phyloP scores from a whole-genome alignment of 92 coral and sea anemone genomes.

The Meandrina meandrites region DNA sequence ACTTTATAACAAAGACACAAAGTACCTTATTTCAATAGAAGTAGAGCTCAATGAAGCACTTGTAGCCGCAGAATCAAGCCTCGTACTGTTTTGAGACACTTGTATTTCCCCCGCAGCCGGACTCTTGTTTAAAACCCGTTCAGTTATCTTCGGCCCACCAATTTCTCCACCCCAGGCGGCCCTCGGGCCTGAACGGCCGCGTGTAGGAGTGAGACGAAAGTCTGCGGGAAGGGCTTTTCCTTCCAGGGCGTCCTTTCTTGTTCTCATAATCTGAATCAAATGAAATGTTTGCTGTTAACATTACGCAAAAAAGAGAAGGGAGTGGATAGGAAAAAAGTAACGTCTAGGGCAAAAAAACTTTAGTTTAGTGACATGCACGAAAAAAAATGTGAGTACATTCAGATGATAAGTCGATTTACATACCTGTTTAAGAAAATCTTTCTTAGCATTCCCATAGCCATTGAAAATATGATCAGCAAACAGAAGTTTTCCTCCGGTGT shows the following conservation, averaged over 20 bases:
- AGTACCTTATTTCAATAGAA: constrained; percentile 64
- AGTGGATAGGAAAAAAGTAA: neutral
- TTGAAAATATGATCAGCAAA: constrained; percentile 98
- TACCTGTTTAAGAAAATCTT: constrained; percentile 96
- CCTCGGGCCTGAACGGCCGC: constrained; percentile 94
- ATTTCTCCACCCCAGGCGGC: constrained; percentile 99
- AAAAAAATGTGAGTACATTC: neutral
- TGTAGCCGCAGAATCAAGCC: constrained; percentile 80
- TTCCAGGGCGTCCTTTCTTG: constrained; percentile 89
- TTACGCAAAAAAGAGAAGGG: neutral
- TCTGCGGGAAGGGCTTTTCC: constrained; percentile 91
- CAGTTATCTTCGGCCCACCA: constrained; percentile 77
- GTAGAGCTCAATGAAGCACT: constrained; percentile 63
- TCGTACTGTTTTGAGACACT: constrained; percentile 28
- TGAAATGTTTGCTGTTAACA: neutral
- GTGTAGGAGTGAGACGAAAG: constrained; percentile 92
- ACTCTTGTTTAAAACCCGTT: constrained; percentile 34
- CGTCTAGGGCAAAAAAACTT: too few relatives aligned
- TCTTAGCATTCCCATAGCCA: constrained; percentile 95
- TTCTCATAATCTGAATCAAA: constrained; percentile 76
- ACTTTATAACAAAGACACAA: neutral
- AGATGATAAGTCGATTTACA: neutral
- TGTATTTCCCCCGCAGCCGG: constrained; percentile 30
- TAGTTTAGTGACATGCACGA: neutral
- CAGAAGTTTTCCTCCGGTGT: constrained; percentile 87